A percentile compares a stretch with the other conserved stretches of the same genome.
phyloP scores from a whole-genome alignment of 2,888 invertebrate genomes.

The Magallana nippona region DNA sequence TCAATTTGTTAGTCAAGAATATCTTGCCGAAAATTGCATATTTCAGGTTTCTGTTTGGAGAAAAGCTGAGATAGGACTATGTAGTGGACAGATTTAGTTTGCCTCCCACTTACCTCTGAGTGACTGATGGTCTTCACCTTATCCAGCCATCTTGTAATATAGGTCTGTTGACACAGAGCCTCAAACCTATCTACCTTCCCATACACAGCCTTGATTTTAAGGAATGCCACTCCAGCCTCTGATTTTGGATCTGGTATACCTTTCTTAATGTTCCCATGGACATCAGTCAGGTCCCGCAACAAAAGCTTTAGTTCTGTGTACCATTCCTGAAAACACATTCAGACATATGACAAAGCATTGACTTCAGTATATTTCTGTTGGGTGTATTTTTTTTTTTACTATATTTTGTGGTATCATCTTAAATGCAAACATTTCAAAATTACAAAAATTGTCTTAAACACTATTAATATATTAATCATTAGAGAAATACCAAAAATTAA shows the following conservation, averaged over 20 bases:
- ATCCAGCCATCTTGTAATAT: slow-evolving; percentile 65
- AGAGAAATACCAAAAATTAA: too few species aligned
- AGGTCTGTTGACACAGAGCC: slow-evolving; percentile 53
- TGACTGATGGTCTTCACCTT: slow-evolving; percentile 58
- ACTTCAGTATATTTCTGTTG: too few species aligned
- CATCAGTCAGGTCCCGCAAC: slow-evolving; percentile 60
- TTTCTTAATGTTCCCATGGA: slow-evolving; percentile 63
- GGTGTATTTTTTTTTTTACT: too few species aligned
- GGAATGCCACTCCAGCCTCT: slow-evolving; percentile 67
- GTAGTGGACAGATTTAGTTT: not conserved
- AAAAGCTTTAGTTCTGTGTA: slow-evolving; percentile 63
- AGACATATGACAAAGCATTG: too few species aligned
- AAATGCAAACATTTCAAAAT: too few species aligned
- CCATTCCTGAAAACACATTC: slow-evolving; percentile 66
- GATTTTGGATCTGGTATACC: slow-evolving; percentile 61
- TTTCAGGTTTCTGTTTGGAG: too few species aligned
- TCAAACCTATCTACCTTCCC: slow-evolving; percentile 61
- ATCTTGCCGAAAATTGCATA: too few species aligned
- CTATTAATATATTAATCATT: too few species aligned
- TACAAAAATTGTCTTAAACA: too few species aligned
- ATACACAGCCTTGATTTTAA: slow-evolving; percentile 71
- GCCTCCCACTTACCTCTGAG: slow-evolving; percentile 50
- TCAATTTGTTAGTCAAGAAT: too few species aligned
- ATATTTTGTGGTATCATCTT: too few species aligned
- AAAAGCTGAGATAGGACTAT: too few species aligned